Evolutionary conservation across 2,113 vertebrate species (phyloP), one percentile per base, ranked within the genome.

Genomic region (Poecilia latipinna): DNA sequence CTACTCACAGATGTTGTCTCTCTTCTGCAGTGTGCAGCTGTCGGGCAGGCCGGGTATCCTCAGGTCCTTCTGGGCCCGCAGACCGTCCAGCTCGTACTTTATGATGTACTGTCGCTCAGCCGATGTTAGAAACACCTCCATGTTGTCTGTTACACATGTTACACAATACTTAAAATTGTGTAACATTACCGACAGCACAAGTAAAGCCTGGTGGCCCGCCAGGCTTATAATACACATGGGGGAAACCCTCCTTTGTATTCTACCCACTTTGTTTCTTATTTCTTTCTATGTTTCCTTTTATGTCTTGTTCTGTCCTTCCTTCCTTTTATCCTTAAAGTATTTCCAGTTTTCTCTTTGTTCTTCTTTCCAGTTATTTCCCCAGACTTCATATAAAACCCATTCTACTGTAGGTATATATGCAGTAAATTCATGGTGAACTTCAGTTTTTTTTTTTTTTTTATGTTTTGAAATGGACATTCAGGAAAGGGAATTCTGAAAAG

Each of bases 41-140:
- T 93, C 90, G 0, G 87, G 62, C 68, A 95, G 83, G n/a, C 95
- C 95, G 1, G 95, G 95, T 32, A 96, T 88, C 31, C 83, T 93
- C 66, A 92, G 82, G 68, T 94, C 93, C 77, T 84, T 91, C 71
- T 85, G 74, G 0, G 92, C 93, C 24, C 92, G 82, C 70, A 95
- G 74, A 22, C 92, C 92, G 7, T 95, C 94, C 87, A 96, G 77
- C 80, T 93, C 91, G 28, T 93, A 89, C 85, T 94, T 95, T 64
- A 96, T 79, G 0, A 96, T 92, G 85, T 88, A 95, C 90, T 95
- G 95, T 33, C 92, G 88, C 86, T 96, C 95, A 0, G 95, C 94
- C 73, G 93, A 67, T 0, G 94, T 95, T 80, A 96, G 88, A 77
- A 96, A 95, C 51, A 31, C 77, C 70, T 93, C 88, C 88, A 94